Percentiles rank a stretch among this genome's conserved stretches.
Evolutionary conservation across 1,140 invertebrate genomes (phyloP).

Genomic region (Apis mellifera): DNA sequence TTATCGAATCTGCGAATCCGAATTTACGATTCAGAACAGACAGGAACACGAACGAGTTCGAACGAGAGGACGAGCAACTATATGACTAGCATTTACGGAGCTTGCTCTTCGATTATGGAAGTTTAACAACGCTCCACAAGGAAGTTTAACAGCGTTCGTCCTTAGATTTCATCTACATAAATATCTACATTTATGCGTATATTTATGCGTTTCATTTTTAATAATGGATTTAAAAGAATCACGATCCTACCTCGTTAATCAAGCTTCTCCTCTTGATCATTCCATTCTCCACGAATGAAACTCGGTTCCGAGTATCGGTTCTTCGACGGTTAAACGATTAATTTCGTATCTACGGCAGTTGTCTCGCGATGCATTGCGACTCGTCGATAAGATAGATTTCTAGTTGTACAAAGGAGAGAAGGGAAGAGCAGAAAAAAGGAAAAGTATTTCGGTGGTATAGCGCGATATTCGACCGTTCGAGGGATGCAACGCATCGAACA

Average conservation of each 20-base stretch:
- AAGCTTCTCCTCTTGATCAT: neutral
- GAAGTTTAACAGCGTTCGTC: slow-evolving; percentile 27
- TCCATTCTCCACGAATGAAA: slow-evolving; percentile 3
- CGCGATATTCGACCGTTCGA: slow-evolving; percentile 10
- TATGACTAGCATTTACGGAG: slow-evolving; percentile 59
- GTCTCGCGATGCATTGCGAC: neutral
- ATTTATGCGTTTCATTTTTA: neutral
- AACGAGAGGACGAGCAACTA: slow-evolving; percentile 44
- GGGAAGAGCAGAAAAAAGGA: neutral
- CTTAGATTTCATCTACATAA: neutral
- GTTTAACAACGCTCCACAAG: slow-evolving; percentile 16
- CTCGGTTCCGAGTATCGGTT: neutral
- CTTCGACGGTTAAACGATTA: neutral
- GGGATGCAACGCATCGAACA: slow-evolving; percentile 1
- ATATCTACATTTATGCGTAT: neutral
- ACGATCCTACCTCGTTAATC: neutral
- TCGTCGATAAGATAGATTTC: neutral
- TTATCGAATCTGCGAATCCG: neutral
- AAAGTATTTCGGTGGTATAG: neutral
- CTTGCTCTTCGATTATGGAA: slow-evolving; percentile 14
- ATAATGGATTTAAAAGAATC: neutral
- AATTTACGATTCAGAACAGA: neutral
- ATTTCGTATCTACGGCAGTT: neutral
- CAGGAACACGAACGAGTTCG: slow-evolving; percentile 45
- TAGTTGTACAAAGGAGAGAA: neutral